phyloP scores from a whole-genome alignment of 1,140 invertebrate genomes.

The Heliconius melpomene region DNA sequence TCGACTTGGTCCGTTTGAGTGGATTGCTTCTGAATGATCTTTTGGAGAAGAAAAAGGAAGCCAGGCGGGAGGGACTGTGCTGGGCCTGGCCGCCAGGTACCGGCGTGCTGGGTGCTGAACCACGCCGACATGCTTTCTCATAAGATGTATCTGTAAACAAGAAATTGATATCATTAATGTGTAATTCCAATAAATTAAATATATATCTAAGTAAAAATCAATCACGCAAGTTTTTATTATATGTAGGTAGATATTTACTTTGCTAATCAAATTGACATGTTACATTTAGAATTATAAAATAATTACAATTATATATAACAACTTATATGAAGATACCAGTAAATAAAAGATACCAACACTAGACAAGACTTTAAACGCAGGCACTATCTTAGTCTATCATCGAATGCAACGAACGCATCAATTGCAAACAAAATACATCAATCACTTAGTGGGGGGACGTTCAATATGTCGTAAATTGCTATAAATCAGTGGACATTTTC shows the following conservation, averaged over 20 bases:
- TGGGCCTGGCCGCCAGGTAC: constrained; percentile 83
- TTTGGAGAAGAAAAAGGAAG: constrained; percentile 93
- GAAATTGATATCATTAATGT: constrained; percentile 24
- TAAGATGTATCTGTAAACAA: constrained; percentile 91
- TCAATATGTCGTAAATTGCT: constrained; percentile 13
- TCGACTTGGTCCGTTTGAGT: constrained; percentile 94
- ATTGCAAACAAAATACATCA: background rate
- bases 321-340: background rate
- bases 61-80: constrained; percentile 82
- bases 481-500: constrained; percentile 23
- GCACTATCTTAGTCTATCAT: background rate
- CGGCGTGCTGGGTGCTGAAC: constrained; percentile 91
- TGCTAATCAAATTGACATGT: too few relatives aligned
- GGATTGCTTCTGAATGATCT: constrained; percentile 92
- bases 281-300: too few relatives aligned
- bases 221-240: too few relatives aligned
- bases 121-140: constrained; percentile 93
- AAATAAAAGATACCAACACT: background rate
- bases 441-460: constrained; percentile 12
- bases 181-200: background rate
- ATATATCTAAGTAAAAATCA: too few relatives aligned
- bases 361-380: background rate
- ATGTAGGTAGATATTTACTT: too few relatives aligned
- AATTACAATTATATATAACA: too few relatives aligned
- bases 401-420: background rate